Conservation (phyloP, 2,797 vertebrate genomes). For the Microtus obscurus region DNA sequence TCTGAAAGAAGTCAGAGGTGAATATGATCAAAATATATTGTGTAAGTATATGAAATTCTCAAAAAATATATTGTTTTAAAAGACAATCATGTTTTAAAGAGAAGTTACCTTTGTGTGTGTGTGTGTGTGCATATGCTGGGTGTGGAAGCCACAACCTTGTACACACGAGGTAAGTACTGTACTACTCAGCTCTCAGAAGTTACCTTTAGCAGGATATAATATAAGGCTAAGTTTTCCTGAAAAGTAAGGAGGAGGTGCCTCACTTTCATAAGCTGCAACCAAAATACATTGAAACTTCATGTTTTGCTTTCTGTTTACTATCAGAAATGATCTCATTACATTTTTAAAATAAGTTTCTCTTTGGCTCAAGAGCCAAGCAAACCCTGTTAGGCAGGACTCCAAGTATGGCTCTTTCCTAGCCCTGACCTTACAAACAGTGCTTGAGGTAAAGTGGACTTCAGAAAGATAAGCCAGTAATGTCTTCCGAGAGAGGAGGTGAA, state of each 20-base stretch:
- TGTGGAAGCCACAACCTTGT: background rate
- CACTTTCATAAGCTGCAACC: constrained; percentile 3
- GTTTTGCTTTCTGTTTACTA: constrained; percentile 34
- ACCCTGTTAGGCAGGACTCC: background rate
- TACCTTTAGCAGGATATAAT: background rate
- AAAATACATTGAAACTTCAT: constrained; percentile 1
- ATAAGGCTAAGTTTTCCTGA: background rate
- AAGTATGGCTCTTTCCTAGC: background rate
- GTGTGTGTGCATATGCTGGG: background rate
- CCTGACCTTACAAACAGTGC: background rate
- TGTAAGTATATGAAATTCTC: background rate
- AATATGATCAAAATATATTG: background rate
- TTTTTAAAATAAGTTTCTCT: background rate
- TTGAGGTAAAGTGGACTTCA: background rate
- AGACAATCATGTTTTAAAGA: background rate
- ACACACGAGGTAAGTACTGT: no score
- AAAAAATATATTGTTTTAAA: background rate
- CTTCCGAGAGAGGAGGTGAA: constrained; percentile 4
- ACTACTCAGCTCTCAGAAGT: background rate
- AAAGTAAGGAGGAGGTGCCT: constrained; percentile 9
- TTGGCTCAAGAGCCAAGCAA: background rate
- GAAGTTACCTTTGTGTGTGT: background rate
- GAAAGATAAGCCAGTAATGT: background rate
- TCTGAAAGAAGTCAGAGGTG: background rate
- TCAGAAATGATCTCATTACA: background rate